These are phyloP conservation scores for Procambarus clarkii DNA, from an alignment of 1,140 invertebrate species.

Conservation along the genomic window DNA sequence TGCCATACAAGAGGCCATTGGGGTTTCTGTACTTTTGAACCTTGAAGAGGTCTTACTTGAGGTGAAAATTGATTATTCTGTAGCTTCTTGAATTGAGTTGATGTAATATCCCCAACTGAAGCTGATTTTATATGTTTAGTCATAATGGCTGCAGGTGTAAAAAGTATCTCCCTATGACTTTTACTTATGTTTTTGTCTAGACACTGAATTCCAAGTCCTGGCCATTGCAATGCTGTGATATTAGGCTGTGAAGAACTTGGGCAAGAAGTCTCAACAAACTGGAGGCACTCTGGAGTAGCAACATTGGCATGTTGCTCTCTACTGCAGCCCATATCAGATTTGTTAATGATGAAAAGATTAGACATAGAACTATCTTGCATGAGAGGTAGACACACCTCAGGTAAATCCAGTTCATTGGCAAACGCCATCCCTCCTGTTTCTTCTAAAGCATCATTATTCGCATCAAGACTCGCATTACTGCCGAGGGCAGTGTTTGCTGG, in stretches of 20 bases:
- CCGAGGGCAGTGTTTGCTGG: not conserved
- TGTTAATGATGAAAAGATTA: not conserved
- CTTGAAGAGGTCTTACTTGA: not conserved
- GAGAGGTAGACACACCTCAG: not conserved
- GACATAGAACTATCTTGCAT: not conserved
- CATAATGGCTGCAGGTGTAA: not conserved
- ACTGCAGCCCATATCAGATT: not conserved
- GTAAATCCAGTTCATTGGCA: not conserved
- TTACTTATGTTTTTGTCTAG: not conserved
- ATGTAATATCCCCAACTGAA: not conserved
- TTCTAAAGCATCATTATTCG: not conserved
- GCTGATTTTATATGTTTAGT: not conserved
- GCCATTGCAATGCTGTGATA: not conserved
- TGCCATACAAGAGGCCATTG: not conserved
- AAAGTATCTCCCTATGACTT: not conserved
- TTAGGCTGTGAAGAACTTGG: not conserved
- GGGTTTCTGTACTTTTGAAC: not conserved
- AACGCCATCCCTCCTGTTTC: not conserved
- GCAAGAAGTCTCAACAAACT: not conserved
- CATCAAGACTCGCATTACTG: not conserved
- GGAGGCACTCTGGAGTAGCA: not conserved
- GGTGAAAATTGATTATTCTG: not conserved
- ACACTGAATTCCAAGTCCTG: not conserved
- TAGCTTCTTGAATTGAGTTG: not conserved
- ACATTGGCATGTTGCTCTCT: not conserved